These are phyloP conservation scores for Erebia epiphron DNA, from an alignment of 2,888 invertebrate species.

Conservation along the genomic window DNA sequence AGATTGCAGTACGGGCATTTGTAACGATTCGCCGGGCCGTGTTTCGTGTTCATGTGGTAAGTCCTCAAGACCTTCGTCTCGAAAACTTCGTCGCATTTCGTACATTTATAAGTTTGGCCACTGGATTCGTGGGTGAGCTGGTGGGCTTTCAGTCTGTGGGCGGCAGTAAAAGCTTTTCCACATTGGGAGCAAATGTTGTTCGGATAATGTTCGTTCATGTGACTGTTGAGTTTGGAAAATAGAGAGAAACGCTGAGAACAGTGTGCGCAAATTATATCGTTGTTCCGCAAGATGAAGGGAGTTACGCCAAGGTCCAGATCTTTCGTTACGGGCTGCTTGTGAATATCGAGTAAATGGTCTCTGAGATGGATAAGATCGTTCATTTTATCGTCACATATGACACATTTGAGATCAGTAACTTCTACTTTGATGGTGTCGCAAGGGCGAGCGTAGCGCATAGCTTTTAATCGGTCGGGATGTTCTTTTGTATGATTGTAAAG, in stretches of 20 bases:
- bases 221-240: conserved; percentile 66
- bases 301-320: conserved; percentile 61
- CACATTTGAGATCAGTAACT: conserved; percentile 61
- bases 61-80: conserved; percentile 52
- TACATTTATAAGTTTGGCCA: conserved; percentile 53
- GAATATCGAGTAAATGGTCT: conserved; percentile 59
- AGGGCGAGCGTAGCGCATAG: conserved; percentile 52
- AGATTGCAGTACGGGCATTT: conserved; percentile 63
- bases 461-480: conserved; percentile 60
- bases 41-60: conserved; percentile 55
- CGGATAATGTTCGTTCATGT: conserved; percentile 70
- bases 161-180: conserved; percentile 65
- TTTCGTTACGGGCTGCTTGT: conserved; percentile 57
- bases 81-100: conserved; percentile 61
- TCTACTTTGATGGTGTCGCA: conserved; percentile 65
- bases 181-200: conserved; percentile 70
- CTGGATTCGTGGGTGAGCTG: conserved; percentile 55
- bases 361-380: conserved; percentile 54
- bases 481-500: conserved; percentile 56
- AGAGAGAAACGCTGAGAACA: conserved; percentile 61
- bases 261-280: conserved; percentile 56
- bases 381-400: conserved; percentile 54
- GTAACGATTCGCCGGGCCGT: conserved; percentile 56
- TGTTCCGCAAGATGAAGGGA: conserved; percentile 58
- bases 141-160: conserved; percentile 62